Base-by-base conservation (phyloP, 2,113 vertebrate species). In the Casuarius casuarius region DNA sequence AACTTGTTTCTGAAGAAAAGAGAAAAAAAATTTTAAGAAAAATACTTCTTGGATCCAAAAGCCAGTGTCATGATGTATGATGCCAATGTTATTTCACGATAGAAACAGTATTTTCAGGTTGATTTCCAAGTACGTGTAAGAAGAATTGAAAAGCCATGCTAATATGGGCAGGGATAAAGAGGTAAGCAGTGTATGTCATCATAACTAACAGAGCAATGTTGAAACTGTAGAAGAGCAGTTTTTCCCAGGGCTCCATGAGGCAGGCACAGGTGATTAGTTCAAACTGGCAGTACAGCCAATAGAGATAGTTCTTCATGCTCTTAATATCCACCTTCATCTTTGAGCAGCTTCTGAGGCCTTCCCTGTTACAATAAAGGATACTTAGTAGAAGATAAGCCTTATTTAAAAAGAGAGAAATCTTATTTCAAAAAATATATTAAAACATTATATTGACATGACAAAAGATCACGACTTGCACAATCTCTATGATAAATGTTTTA, bases 201-300 rank as follows among this genome's bases (percentile, higher is more conserved):
- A 98, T 98, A 29, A 97, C 97, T 16, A 99, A 71, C 87, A 97
- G 87, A 5, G 98, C 97, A 25, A 99, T 81, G 49, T 99, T 96
- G 78, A 99, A 94, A 8, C 98, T 98, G 95, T 99, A 99, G 97
- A 99, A 99, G 89, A 99, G 97, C 42, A 99, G 98, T 85, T 98
- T 98, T 73, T 99, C 99, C 99, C 99, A 99, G 16, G 99, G 99
- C 96, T 99, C 99, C 97, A 99, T 97, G 73, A 99, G 99, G 19
- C 99, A 99, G 90, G 99, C 98, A 96, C 99, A 99, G 4, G 99
- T 99, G 95, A 99, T 98, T n/a, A 99, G 98, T 80, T 99, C 98
- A 73, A 99, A 99, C 97, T 99, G 99, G 97, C 99, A 99, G 98
- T 98, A 99, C 29, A 99, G 98, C 99, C 99, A 99, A 87, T 98